Evolutionary conservation across 2,888 invertebrate species (phyloP).

Genomic region (Lithodes maja): DNA sequence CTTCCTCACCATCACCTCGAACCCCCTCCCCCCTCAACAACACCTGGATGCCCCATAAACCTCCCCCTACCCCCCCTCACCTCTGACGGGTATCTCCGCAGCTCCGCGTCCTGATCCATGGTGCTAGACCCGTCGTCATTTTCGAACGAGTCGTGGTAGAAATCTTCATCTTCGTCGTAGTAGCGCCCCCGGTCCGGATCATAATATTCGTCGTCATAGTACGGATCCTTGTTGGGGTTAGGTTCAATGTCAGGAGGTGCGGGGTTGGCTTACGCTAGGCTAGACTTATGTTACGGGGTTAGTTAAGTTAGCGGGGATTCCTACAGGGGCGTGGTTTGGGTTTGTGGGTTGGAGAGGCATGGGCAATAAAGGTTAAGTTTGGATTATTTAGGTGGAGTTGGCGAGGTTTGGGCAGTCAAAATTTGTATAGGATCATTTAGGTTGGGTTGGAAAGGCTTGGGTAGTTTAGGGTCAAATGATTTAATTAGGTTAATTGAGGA

Average conservation of each 20-base stretch:
- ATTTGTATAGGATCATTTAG: neutral
- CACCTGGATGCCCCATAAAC: neutral
- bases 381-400: neutral
- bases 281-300: neutral
- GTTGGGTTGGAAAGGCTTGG: neutral
- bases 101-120: constrained; percentile 61
- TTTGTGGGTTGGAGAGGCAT: too few relatives aligned
- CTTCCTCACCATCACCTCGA: neutral
- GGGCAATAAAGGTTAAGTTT: neutral
- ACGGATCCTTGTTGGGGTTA: constrained; percentile 59
- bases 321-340: too few relatives aligned
- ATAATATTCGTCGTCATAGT: constrained; percentile 69
- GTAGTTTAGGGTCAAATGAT: too few relatives aligned
- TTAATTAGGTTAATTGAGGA: too few relatives aligned
- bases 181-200: constrained; percentile 55
- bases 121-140: constrained; percentile 68
- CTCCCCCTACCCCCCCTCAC: constrained; percentile 45
- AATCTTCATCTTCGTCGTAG: constrained; percentile 66
- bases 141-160: constrained; percentile 69
- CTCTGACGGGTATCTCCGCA: constrained; percentile 68
- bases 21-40: neutral
- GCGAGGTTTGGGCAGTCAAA: neutral
- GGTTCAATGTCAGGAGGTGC: neutral
- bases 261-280: neutral
- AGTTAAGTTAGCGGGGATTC: neutral